These are phyloP conservation scores for Phalacrocorax pelagicus DNA, from an alignment of 2,113 vertebrate genomes.

Conservation along the genomic window DNA sequence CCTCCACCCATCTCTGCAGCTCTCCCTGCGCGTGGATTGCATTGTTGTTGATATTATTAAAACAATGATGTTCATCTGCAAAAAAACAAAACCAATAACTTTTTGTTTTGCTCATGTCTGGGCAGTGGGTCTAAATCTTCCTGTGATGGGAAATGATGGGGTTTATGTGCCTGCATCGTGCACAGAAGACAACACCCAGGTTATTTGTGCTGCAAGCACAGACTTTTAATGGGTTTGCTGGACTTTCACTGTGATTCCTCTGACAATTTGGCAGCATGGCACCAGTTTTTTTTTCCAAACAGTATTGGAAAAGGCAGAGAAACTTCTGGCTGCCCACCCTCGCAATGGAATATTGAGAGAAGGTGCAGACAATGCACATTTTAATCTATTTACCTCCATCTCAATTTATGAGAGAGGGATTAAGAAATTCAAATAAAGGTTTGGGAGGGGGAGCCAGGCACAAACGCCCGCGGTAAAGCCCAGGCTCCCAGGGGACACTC, in stretches of 20 bases:
- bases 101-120: background rate
- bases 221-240: background rate
- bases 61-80: background rate
- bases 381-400: background rate
- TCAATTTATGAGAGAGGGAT: background rate
- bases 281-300: background rate
- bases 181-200: background rate
- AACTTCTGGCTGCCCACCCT: background rate
- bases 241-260: background rate
- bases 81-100: background rate
- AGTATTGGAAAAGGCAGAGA: background rate
- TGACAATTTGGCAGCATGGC: background rate
- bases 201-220: background rate
- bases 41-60: background rate
- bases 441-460: background rate
- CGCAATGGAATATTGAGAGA: background rate
- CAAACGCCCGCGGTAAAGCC: rapidly evolving
- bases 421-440: background rate
- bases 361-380: background rate
- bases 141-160: rapidly evolving
- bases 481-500: background rate
- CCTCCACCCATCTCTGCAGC: background rate
- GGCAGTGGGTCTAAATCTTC: background rate
- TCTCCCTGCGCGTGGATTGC: rapidly evolving
- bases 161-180: background rate